These are phyloP conservation scores for Amphipoea oculea DNA, from an alignment of 2,888 invertebrate species.

Conservation along the genomic window DNA sequence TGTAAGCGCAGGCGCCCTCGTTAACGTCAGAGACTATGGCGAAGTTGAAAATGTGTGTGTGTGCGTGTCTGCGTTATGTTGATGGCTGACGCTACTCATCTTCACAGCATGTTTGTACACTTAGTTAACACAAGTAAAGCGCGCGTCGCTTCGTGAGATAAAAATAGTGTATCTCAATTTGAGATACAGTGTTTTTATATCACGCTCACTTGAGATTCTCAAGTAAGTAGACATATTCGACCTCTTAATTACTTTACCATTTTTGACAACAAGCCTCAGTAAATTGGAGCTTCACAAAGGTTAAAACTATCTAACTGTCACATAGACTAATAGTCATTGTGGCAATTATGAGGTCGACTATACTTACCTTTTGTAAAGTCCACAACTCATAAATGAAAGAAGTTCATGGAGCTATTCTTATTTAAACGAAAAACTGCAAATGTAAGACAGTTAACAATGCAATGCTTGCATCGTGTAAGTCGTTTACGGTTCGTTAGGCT, in stretches of 20 bases:
- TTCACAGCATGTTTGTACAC: too few species aligned
- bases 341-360: not conserved
- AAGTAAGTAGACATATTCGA: not conserved
- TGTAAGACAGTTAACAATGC: conserved; percentile 42
- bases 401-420: not conserved
- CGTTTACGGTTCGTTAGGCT: conserved; percentile 56
- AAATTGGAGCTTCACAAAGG: not conserved
- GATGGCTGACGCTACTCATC: too few species aligned
- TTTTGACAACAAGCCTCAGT: not conserved
- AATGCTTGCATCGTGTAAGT: conserved; percentile 48
- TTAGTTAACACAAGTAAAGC: too few species aligned
- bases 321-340: not conserved
- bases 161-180: too few species aligned
- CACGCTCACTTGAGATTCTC: not conserved
- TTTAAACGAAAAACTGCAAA: conserved; percentile 22
- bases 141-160: too few species aligned
- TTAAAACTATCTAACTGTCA: not conserved
- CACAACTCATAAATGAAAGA: not conserved
- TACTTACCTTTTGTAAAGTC: not conserved
- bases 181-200: too few species aligned
- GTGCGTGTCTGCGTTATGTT: too few species aligned
- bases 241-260: not conserved
- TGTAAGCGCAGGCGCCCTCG: too few species aligned
- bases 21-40: too few species aligned
- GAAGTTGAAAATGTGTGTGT: too few species aligned